These are phyloP conservation scores for Aporrectodea caliginosa DNA, from an alignment of 1,140 invertebrate genomes.

Conservation along the genomic window DNA sequence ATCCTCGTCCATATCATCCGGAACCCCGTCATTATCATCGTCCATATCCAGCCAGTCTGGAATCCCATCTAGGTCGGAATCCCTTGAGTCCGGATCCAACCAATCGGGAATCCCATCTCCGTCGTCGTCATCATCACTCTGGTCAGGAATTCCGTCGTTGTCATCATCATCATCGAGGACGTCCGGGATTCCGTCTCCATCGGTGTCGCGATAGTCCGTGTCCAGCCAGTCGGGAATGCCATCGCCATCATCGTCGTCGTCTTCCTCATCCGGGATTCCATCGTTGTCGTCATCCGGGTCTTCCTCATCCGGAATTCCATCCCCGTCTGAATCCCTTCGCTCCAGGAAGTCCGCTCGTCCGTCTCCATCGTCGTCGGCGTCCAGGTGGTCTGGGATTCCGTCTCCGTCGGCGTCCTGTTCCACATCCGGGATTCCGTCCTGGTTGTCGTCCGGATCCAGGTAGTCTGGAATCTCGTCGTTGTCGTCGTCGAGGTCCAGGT, in stretches of 20 bases:
- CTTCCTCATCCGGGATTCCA: slow-evolving; percentile 18
- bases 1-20: slow-evolving; percentile 15
- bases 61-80: slow-evolving; percentile 23
- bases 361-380: slow-evolving; percentile 21
- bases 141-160: slow-evolving; percentile 17
- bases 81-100: slow-evolving; percentile 7
- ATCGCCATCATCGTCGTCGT: slow-evolving; percentile 18
- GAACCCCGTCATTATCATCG: slow-evolving; percentile 23
- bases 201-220: slow-evolving; percentile 15
- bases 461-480: slow-evolving; percentile 22
- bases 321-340: slow-evolving; percentile 4
- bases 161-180: slow-evolving; percentile 16
- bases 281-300: slow-evolving; percentile 21
- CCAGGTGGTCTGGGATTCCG: slow-evolving; percentile 20
- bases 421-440: slow-evolving; percentile 15
- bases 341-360: slow-evolving; percentile 8
- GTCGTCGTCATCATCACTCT: slow-evolving; percentile 16
- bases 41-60: slow-evolving; percentile 18
- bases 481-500: slow-evolving; percentile 20
- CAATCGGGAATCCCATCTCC: slow-evolving; percentile 23
- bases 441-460: slow-evolving; percentile 19
- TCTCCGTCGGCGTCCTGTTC: slow-evolving; percentile 18
- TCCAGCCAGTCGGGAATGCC: slow-evolving; percentile 5
- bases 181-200: slow-evolving; percentile 26
- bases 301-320: slow-evolving; percentile 6